phyloP scores from a whole-genome alignment of 2,888 invertebrate genomes.

The Crepidodera aurea region DNA sequence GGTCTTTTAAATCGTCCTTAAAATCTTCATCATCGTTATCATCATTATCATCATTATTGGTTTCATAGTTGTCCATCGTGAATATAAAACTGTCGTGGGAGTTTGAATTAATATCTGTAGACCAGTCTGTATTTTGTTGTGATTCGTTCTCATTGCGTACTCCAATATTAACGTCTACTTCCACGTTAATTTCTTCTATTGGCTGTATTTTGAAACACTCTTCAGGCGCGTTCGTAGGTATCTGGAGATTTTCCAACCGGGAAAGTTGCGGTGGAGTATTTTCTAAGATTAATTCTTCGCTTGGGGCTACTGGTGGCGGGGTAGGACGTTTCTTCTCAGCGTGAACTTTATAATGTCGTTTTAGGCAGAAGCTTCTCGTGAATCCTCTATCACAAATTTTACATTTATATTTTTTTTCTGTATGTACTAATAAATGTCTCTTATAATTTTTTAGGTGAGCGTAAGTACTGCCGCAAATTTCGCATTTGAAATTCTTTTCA shows the following conservation, averaged over 20 bases:
- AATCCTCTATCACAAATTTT: constrained; percentile 8
- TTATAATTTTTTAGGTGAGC: constrained; percentile 11
- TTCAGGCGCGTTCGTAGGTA: not conserved
- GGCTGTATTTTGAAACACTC: not conserved
- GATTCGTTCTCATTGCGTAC: not conserved
- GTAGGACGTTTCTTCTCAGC: not conserved
- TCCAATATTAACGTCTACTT: not conserved
- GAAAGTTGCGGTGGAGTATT: not conserved
- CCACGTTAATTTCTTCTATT: not conserved
- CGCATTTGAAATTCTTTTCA: constrained; percentile 8
- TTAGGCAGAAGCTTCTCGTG: constrained; percentile 8
- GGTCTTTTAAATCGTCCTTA: no score
- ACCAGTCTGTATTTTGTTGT: constrained; percentile 9
- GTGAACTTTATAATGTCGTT: constrained; percentile 2
- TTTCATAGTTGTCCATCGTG: not conserved
- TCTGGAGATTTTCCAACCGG: not conserved
- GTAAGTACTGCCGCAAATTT: constrained; percentile 10
- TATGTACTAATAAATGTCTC: constrained; percentile 2
- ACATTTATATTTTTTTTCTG: constrained; percentile 5
- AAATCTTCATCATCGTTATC: not conserved
- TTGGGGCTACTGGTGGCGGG: not conserved
- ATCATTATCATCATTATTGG: not conserved
- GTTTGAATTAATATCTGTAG: constrained; percentile 5
- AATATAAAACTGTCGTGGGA: constrained; percentile 1
- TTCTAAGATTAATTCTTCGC: not conserved